Conservation (phyloP, 2,888 invertebrate species). For the Physocephala rufipes region DNA sequence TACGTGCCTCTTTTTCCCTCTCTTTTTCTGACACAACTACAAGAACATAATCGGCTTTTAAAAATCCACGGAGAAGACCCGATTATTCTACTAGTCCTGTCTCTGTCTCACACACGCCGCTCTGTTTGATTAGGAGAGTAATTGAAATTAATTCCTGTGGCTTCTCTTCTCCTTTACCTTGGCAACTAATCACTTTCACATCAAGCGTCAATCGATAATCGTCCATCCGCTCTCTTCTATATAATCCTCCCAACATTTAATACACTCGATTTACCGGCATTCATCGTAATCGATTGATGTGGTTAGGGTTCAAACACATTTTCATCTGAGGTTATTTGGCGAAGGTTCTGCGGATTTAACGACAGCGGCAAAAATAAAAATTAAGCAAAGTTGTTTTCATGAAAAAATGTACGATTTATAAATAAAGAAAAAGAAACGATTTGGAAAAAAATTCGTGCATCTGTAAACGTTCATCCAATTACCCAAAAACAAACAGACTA, state of each 20-base stretch:
- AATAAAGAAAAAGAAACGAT: too few species aligned
- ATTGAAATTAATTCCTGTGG: slow-evolving; percentile 56
- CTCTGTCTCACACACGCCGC: background rate
- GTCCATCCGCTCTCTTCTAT: background rate
- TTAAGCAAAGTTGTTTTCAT: too few species aligned
- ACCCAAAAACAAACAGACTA: too few species aligned
- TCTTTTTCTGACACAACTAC: background rate
- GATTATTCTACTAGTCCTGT: background rate
- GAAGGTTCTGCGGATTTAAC: too few species aligned
- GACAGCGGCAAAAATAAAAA: too few species aligned
- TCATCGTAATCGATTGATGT: too few species aligned
- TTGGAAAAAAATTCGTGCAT: too few species aligned
- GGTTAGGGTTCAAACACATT: background rate
- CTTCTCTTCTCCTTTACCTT: background rate
- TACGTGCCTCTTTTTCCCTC: background rate
- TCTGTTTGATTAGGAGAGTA: slow-evolving; percentile 52
- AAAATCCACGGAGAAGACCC: background rate
- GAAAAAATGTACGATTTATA: too few species aligned
- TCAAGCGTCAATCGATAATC: slow-evolving; percentile 5
- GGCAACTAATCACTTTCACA: slow-evolving; percentile 34
- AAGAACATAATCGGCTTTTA: slow-evolving; percentile 15
- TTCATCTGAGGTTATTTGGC: background rate
- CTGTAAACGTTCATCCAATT: too few species aligned
- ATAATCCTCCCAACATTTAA: slow-evolving; percentile 35
- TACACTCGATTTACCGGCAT: background rate